These are phyloP conservation scores for Eubasilissa splendida DNA, from an alignment of 2,888 invertebrate species.

Conservation along the genomic window DNA sequence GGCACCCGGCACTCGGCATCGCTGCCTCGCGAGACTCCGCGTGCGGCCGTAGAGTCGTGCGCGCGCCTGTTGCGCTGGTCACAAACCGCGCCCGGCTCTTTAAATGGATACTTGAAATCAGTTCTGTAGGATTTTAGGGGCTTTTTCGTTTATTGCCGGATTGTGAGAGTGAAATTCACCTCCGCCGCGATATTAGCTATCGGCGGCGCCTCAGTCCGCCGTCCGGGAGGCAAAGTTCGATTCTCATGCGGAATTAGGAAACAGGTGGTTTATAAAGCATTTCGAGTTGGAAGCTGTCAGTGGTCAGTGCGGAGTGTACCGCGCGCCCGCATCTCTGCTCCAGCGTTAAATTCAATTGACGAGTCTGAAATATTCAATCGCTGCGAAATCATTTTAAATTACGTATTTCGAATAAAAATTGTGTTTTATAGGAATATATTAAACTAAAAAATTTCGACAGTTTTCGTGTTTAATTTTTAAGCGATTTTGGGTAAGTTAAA, in stretches of 20 bases:
- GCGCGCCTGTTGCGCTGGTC: slow-evolving; percentile 7
- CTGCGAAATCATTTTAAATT: background rate
- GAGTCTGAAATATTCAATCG: background rate
- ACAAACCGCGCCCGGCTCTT: background rate
- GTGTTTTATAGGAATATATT: background rate
- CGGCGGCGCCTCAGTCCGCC: background rate
- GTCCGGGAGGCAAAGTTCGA: slow-evolving; percentile 11
- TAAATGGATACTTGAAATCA: background rate
- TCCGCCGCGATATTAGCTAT: background rate
- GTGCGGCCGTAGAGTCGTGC: slow-evolving; percentile 3
- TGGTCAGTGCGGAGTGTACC: background rate
- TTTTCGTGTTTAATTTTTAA: background rate
- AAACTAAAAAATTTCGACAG: background rate
- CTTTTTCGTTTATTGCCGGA: background rate
- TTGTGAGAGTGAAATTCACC: background rate
- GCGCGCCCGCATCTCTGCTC: slow-evolving; percentile 17
- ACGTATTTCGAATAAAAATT: background rate
- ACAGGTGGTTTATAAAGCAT: slow-evolving; percentile 39
- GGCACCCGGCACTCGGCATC: background rate
- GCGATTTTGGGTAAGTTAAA: slow-evolving; percentile 4
- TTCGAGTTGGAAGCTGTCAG: slow-evolving; percentile 4
- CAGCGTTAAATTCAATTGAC: background rate
- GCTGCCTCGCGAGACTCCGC: slow-evolving; percentile 6
- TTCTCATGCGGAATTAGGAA: slow-evolving; percentile 11
- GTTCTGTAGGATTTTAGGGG: background rate